Conservation (phyloP, 1,140 invertebrate genomes). For the Coenobita brevimanus region DNA sequence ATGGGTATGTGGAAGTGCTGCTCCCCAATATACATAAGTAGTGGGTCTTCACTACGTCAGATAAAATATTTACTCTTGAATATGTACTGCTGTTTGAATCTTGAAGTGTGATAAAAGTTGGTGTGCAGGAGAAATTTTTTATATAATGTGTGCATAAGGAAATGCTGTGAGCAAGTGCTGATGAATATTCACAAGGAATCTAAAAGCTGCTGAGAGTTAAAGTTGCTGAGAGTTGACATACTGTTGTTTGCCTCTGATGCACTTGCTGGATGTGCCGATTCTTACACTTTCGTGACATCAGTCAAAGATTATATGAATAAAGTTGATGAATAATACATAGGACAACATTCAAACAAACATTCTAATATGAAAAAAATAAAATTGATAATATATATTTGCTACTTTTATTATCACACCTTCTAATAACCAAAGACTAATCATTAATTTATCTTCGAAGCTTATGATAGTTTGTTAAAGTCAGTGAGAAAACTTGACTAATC, state of each 20-base stretch:
- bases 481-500: too few species aligned
- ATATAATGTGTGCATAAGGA: slow-evolving; percentile 25
- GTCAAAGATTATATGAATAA: slow-evolving; percentile 17
- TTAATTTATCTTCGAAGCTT: too few species aligned
- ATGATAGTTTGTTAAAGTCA: too few species aligned
- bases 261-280: slow-evolving; percentile 8
- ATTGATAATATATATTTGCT: slow-evolving; percentile 23
- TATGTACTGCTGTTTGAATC: slow-evolving; percentile 48
- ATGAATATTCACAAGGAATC: background rate
- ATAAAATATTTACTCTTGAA: slow-evolving; percentile 16
- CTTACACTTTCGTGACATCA: slow-evolving; percentile 30
- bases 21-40: slow-evolving; percentile 31
- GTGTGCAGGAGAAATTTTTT: slow-evolving; percentile 41
- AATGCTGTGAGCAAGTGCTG: slow-evolving; percentile 29
- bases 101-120: slow-evolving; percentile 33
- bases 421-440: too few species aligned
- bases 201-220: background rate
- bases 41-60: slow-evolving; percentile 25
- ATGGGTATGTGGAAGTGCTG: slow-evolving; percentile 43
- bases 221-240: background rate
- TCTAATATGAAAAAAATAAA: slow-evolving; percentile 58
- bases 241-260: background rate
- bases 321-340: slow-evolving; percentile 30
- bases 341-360: slow-evolving; percentile 57
- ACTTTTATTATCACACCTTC: background rate